Evolutionary conservation across 2,888 invertebrate genomes (phyloP), one percentile per base, ranked within the genome.

Genomic region (Acleris emargana): DNA sequence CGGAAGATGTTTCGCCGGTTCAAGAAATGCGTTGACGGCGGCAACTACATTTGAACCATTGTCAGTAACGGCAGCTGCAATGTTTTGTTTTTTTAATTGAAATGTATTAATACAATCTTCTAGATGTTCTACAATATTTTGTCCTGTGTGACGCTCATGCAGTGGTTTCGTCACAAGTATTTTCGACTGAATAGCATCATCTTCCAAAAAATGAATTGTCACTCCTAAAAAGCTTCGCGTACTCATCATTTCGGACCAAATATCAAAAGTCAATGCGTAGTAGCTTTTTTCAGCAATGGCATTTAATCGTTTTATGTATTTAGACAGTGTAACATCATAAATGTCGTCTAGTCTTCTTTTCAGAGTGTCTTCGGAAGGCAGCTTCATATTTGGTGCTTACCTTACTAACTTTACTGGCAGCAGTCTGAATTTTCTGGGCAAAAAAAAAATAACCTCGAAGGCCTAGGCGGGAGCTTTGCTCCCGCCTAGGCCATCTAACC

Each of bases 161-260:
- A 69, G 64, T 64, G 69, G 58, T 47, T 62, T 59, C 20, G 69
- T 69, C 61, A 67, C 59, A 45, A 70, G 61, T 50, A 55, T 59
- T 59, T 53, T 61, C 32, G 67, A 70, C 49, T 62, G 47, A 51
- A 70, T 55, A 64, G 54, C 32, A 32, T 62, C 68, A 38, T 63
- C 51, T 43, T 69, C 58, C 58, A 69, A 69, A 68, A 63, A 69
- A 69, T 69, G 68, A 63, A 61, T 62, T 62, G 69, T 69, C 54
- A 69, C 69, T 61, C 67, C 68, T 66, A 67, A 60, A 58, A 57
- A 67, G 64, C 64, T 66, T 43, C 51, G 58, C n/a, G 57, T 59
- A n/a, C 55, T 63, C 63, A 67, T 69, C 69, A 67, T 67, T 45
- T 67, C 69, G 58, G 58, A 58, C 67, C 68, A 68, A 43, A 67